Conservation (phyloP, 2,113 vertebrate species). For the Gavia stellata region DNA sequence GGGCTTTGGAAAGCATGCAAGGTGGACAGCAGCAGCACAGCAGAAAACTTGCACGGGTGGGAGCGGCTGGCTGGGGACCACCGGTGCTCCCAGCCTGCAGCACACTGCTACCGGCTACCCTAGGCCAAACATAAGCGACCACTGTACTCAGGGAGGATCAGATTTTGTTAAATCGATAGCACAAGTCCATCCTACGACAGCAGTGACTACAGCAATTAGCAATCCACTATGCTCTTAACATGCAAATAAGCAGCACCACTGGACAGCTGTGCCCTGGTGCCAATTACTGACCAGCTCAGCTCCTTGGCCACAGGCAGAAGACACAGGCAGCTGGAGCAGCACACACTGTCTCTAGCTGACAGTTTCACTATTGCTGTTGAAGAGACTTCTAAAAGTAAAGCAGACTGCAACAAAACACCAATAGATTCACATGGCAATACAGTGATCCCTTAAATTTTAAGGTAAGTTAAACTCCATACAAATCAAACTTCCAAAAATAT, state of each 20-base stretch:
- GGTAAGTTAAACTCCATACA: slow-evolving; percentile 63
- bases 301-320: background rate
- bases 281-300: background rate
- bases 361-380: background rate
- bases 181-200: background rate
- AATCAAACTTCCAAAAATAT: slow-evolving; percentile 72
- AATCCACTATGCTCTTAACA: accelerated
- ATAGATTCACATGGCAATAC: background rate
- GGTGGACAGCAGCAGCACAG: accelerated
- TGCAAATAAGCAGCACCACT: background rate
- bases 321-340: background rate
- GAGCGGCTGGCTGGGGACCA: background rate
- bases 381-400: slow-evolving; percentile 18
- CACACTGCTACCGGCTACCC: accelerated
- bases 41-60: accelerated
- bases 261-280: background rate
- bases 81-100: accelerated
- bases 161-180: background rate
- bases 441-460: slow-evolving; percentile 55
- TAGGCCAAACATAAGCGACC: background rate
- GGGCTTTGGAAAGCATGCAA: background rate
- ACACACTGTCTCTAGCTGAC: background rate
- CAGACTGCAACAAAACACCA: slow-evolving; percentile 20
- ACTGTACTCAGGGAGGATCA: accelerated
- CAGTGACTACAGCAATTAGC: background rate